These are phyloP conservation scores for Epirrhoe alternata DNA, from an alignment of 2,888 invertebrate species.

Conservation along the genomic window DNA sequence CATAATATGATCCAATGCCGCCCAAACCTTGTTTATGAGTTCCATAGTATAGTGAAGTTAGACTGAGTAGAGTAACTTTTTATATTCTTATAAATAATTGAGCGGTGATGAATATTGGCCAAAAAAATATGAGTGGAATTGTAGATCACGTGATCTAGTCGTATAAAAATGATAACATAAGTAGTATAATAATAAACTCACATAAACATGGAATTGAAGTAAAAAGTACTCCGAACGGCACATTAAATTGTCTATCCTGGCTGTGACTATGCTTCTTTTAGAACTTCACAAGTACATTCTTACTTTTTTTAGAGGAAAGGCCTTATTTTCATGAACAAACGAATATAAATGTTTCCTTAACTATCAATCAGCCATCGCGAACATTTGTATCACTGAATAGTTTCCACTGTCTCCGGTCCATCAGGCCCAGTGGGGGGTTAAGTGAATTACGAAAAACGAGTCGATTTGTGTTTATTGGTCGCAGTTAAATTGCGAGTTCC, in stretches of 20 bases:
- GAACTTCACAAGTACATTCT: too few relatives aligned
- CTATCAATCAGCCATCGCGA: constrained; percentile 12
- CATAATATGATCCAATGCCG: constrained; percentile 54
- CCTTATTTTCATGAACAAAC: background rate
- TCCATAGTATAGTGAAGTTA: constrained; percentile 28
- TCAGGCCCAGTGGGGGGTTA: constrained; percentile 53
- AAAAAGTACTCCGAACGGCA: too few relatives aligned
- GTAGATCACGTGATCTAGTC: too few relatives aligned
- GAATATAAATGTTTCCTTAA: background rate
- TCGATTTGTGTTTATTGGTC: constrained; percentile 57
- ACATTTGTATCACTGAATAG: constrained; percentile 30
- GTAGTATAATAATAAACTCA: too few relatives aligned
- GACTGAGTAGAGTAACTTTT: constrained; percentile 47
- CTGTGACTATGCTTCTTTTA: too few relatives aligned
- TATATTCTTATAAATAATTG: too few relatives aligned
- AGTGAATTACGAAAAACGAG: constrained; percentile 65
- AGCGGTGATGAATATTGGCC: too few relatives aligned
- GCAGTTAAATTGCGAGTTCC: constrained; percentile 42
- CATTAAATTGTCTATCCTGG: too few relatives aligned
- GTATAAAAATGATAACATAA: too few relatives aligned
- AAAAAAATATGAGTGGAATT: too few relatives aligned
- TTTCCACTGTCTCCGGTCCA: constrained; percentile 30
- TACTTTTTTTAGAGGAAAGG: background rate
- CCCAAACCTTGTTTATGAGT: constrained; percentile 60
- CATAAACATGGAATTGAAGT: too few relatives aligned